A percentile compares a stretch with the other conserved stretches of the same genome.
phyloP scores from a whole-genome alignment of 2,888 invertebrate species.

The Hyalella azteca region DNA sequence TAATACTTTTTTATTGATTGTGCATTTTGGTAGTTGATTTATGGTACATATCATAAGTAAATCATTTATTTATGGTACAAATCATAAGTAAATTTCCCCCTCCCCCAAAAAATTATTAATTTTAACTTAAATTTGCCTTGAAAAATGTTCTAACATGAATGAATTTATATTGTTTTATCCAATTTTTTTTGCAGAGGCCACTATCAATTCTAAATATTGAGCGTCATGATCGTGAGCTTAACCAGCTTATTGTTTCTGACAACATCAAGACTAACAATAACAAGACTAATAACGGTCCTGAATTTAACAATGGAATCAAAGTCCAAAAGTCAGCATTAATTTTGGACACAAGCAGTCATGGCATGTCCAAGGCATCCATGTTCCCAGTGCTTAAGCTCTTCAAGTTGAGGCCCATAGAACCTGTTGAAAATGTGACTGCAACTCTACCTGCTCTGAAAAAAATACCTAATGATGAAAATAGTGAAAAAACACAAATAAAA shows the following conservation, averaged over 20 bases:
- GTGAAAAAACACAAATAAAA: too few species aligned
- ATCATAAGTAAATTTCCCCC: too few species aligned
- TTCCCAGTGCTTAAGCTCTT: neutral
- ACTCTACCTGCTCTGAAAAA: too few species aligned
- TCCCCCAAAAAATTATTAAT: too few species aligned
- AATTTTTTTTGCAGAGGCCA: neutral
- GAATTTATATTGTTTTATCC: too few species aligned
- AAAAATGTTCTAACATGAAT: neutral
- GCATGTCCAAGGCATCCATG: neutral
- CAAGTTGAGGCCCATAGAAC: neutral
- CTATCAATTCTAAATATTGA: neutral
- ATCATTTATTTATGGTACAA: too few species aligned
- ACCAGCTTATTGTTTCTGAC: slow-evolving; percentile 3
- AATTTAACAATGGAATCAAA: neutral
- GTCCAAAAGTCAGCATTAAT: too few species aligned
- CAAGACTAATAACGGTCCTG: neutral
- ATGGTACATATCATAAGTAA: too few species aligned
- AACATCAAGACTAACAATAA: neutral
- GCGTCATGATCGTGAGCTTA: neutral
- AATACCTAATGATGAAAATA: too few species aligned
- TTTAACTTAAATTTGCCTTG: neutral
- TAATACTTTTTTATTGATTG: too few species aligned
- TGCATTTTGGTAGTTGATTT: too few species aligned
- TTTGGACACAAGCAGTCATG: too few species aligned
- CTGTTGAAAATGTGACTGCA: neutral